These are phyloP conservation scores for Leucopternis melanops DNA, from an alignment of 2,113 vertebrate species.

Conservation along the genomic window DNA sequence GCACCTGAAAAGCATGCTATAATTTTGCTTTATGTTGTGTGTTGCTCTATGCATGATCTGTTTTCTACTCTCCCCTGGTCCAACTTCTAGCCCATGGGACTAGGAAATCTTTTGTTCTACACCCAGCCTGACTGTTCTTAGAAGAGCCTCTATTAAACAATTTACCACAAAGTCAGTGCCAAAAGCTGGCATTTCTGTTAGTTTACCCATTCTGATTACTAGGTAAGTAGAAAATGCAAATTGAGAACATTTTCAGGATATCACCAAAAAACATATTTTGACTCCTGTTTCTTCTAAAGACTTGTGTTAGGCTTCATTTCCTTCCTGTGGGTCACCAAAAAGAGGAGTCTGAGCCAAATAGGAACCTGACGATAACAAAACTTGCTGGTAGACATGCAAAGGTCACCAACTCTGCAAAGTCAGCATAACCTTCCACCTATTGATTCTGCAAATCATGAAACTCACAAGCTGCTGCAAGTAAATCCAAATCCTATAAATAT, in stretches of 20 bases:
- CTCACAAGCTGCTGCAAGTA: background rate
- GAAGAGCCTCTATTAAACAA: background rate
- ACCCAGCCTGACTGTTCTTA: background rate
- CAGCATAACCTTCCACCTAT: background rate
- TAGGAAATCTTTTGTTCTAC: background rate
- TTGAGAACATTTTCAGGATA: background rate
- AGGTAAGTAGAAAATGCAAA: background rate
- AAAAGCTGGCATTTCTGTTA: background rate
- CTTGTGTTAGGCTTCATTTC: background rate
- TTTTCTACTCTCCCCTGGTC: background rate
- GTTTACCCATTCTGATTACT: background rate
- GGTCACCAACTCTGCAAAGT: background rate
- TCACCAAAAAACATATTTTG: background rate
- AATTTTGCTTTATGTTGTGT: background rate
- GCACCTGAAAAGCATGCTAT: background rate
- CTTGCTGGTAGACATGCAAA: background rate
- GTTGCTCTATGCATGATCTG: background rate
- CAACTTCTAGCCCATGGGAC: background rate
- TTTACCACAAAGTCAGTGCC: background rate
- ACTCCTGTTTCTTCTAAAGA: background rate
- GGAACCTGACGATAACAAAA: background rate
- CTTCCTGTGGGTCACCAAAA: background rate
- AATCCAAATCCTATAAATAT: conserved; percentile 30
- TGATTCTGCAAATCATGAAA: conserved; percentile 5
- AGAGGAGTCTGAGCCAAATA: background rate